These are phyloP conservation scores for Knipowitschia caucasica DNA, from an alignment of 2,797 vertebrate genomes.

Conservation along the genomic window DNA sequence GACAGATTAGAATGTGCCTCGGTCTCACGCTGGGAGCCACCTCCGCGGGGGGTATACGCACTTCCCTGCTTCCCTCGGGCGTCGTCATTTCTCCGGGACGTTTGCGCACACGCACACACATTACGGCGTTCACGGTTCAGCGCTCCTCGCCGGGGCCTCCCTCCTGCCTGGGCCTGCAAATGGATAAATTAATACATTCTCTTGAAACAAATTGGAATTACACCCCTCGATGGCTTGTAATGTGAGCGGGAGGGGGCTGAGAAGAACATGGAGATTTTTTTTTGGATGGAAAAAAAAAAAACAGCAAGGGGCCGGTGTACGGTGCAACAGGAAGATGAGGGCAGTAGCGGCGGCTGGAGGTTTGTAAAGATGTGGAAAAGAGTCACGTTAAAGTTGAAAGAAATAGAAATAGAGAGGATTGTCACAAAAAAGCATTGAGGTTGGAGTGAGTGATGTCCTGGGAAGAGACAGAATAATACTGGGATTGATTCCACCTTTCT, in stretches of 20 bases:
- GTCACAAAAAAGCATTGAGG: background rate
- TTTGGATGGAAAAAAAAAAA: conserved; percentile 6
- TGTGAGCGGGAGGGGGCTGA: conserved; percentile 75
- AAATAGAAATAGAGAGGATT: background rate
- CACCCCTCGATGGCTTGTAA: conserved; percentile 74
- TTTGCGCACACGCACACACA: conserved; percentile 74
- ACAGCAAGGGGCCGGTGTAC: conserved; percentile 17
- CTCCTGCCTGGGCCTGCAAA: conserved; percentile 85
- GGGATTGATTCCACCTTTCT: background rate
- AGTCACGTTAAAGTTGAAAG: background rate
- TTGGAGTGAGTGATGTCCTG: background rate
- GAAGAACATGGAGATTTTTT: conserved; percentile 48
- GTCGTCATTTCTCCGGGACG: conserved; percentile 85
- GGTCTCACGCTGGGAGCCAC: conserved; percentile 87
- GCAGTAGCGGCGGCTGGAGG: background rate
- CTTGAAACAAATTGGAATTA: conserved; percentile 91
- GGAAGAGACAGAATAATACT: background rate
- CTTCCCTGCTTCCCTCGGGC: conserved; percentile 82
- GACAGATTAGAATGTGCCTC: conserved; percentile 81
- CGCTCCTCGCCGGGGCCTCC: conserved; percentile 82
- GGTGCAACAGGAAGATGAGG: background rate
- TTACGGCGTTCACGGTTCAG: conserved; percentile 90
- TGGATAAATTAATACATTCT: conserved; percentile 90
- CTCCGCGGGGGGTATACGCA: conserved; percentile 80
- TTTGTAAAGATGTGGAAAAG: background rate